These are phyloP conservation scores for Asteroscopus sphinx DNA, from an alignment of 2,888 invertebrate species.

Conservation along the genomic window DNA sequence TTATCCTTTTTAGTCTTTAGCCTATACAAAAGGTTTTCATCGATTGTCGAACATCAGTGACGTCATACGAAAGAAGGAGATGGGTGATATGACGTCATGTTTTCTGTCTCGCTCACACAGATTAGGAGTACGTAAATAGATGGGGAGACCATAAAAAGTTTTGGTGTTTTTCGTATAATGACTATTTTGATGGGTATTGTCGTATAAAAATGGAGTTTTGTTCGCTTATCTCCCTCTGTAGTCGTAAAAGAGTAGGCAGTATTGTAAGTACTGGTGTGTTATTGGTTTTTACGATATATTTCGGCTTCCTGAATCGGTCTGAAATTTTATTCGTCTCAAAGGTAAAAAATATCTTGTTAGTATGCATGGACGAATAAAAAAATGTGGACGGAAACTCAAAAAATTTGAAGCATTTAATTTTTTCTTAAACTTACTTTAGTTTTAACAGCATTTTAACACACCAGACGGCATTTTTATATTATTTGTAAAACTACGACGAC, in stretches of 20 bases:
- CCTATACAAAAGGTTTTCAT: conserved; percentile 31
- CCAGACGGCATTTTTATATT: too few relatives aligned
- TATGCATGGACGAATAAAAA: too few relatives aligned
- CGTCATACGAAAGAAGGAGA: conserved; percentile 63
- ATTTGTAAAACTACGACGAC: too few relatives aligned
- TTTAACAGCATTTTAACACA: too few relatives aligned
- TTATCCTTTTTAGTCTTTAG: conserved; percentile 18
- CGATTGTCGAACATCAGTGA: conserved; percentile 50
- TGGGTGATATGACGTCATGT: conserved; percentile 66
- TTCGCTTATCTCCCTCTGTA: conserved; percentile 2
- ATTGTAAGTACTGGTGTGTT: conserved; percentile 6
- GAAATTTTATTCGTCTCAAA: background rate
- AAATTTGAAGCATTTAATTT: too few relatives aligned
- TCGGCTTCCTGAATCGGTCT: background rate
- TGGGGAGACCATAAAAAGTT: conserved; percentile 37
- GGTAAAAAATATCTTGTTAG: too few relatives aligned
- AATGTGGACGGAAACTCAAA: too few relatives aligned
- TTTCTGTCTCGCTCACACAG: conserved; percentile 51
- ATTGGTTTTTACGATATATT: background rate
- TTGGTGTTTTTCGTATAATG: conserved; percentile 29
- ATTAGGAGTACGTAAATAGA: conserved; percentile 43
- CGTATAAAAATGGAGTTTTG: conserved; percentile 14
- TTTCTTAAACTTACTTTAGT: too few relatives aligned
- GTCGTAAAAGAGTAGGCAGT: conserved; percentile 23
- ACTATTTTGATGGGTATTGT: conserved; percentile 33